These are phyloP conservation scores for Spodoptera frugiperda DNA, from an alignment of 1,140 invertebrate species.

Conservation along the genomic window DNA sequence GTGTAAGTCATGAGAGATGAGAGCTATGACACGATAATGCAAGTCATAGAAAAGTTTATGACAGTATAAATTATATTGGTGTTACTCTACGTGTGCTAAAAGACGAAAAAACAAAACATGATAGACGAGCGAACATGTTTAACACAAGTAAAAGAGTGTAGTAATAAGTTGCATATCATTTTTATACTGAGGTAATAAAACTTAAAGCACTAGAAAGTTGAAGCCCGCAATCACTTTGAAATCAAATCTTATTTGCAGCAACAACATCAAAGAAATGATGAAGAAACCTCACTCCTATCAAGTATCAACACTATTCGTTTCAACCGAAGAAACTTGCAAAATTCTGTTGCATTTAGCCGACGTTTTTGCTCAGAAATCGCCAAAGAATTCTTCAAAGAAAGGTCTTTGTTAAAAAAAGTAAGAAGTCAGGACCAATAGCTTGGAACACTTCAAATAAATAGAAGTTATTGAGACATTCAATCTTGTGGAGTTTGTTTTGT, in stretches of 20 bases:
- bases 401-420: constrained; percentile 15
- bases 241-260: not conserved
- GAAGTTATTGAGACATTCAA: constrained; percentile 35
- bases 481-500: constrained; percentile 18
- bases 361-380: not conserved
- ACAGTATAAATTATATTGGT: not conserved
- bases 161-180: not conserved
- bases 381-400: not conserved
- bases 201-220: not conserved
- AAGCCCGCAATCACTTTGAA: too few relatives aligned
- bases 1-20: not conserved
- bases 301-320: not conserved
- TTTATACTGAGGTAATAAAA: not conserved
- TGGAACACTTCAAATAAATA: constrained; percentile 35
- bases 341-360: not conserved
- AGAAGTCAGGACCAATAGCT: not conserved
- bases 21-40: too few relatives aligned
- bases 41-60: too few relatives aligned
- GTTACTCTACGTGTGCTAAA: too few relatives aligned
- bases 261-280: not conserved
- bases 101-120: too few relatives aligned
- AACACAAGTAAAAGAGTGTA: too few relatives aligned
- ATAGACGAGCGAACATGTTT: too few relatives aligned
- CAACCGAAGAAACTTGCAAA: not conserved
- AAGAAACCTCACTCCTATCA: constrained; percentile 8